Percentiles rank a stretch among this genome's conserved stretches.
These are phyloP conservation scores for Callopanchax toddi DNA, from an alignment of 2,113 vertebrate genomes.

Conservation along the genomic window DNA sequence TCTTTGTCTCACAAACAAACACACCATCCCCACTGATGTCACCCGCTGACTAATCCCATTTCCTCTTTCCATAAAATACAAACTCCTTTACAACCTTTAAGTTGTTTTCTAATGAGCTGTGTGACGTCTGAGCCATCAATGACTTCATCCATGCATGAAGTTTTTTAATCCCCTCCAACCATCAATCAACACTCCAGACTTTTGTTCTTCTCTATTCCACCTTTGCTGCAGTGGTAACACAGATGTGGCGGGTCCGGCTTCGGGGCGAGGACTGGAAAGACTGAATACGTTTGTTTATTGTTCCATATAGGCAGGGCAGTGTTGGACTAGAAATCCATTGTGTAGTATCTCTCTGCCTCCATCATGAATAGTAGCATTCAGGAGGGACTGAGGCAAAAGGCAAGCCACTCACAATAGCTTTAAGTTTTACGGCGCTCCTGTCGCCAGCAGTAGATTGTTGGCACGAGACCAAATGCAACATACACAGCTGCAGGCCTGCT, in stretches of 20 bases:
- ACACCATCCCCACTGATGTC: slow-evolving; percentile 19
- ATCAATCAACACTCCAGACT: slow-evolving; percentile 13
- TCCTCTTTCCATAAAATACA: slow-evolving; percentile 52
- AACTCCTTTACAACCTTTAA: slow-evolving; percentile 55
- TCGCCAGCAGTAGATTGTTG: slow-evolving; percentile 59
- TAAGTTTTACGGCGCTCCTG: slow-evolving; percentile 69
- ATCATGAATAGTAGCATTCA: slow-evolving; percentile 79
- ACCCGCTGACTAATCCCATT: slow-evolving; percentile 62
- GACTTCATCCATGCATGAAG: slow-evolving; percentile 48
- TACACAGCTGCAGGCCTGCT: slow-evolving; percentile 62
- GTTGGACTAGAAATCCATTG: slow-evolving; percentile 72
- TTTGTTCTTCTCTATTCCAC: slow-evolving; percentile 36
- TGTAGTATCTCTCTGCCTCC: slow-evolving; percentile 65
- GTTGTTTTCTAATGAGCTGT: slow-evolving; percentile 40
- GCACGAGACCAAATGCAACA: slow-evolving; percentile 64
- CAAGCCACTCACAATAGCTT: slow-evolving; percentile 71
- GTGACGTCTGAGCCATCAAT: slow-evolving; percentile 59
- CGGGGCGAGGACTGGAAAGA: slow-evolving; percentile 65
- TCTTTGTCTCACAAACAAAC: slow-evolving; percentile 11
- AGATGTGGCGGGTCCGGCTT: slow-evolving; percentile 30
- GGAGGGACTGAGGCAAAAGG: slow-evolving; percentile 43
- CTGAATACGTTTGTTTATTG: slow-evolving; percentile 72
- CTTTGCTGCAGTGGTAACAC: slow-evolving; percentile 31
- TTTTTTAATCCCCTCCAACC: slow-evolving; percentile 2
- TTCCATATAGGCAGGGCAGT: slow-evolving; percentile 71